A percentile compares a stretch with the other conserved stretches of the same genome.
Conservation (phyloP, 2,113 vertebrate species). For the Chloroceryle aenea region DNA sequence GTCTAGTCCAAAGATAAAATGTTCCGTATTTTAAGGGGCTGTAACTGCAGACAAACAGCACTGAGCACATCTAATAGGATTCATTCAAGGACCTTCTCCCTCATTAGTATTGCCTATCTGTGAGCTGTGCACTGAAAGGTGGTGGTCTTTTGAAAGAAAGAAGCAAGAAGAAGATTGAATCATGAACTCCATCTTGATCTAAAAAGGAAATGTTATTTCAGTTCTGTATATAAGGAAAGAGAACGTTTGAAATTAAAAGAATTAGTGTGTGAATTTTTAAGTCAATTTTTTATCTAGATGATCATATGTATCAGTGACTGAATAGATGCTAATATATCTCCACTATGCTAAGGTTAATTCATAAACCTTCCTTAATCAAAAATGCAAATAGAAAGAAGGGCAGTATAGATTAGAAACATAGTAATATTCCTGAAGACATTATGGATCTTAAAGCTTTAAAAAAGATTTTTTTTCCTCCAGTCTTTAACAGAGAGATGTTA, state of each 20-base stretch:
- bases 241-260: background rate
- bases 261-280: background rate
- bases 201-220: background rate
- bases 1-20: background rate
- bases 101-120: background rate
- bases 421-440: background rate
- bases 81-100: background rate
- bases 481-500: background rate
- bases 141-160: background rate
- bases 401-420: background rate
- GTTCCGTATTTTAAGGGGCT: background rate
- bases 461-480: background rate
- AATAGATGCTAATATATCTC: background rate
- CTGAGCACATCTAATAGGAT: background rate
- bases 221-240: background rate
- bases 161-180: background rate
- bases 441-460: background rate
- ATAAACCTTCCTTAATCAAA: background rate
- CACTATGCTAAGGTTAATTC: background rate
- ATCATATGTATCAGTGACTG: background rate
- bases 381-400: background rate
- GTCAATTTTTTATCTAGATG: background rate
- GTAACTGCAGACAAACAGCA: background rate
- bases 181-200: background rate
- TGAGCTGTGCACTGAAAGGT: background rate